phyloP scores from a whole-genome alignment of 2,797 vertebrate genomes.

The Coregonus suidteri region DNA sequence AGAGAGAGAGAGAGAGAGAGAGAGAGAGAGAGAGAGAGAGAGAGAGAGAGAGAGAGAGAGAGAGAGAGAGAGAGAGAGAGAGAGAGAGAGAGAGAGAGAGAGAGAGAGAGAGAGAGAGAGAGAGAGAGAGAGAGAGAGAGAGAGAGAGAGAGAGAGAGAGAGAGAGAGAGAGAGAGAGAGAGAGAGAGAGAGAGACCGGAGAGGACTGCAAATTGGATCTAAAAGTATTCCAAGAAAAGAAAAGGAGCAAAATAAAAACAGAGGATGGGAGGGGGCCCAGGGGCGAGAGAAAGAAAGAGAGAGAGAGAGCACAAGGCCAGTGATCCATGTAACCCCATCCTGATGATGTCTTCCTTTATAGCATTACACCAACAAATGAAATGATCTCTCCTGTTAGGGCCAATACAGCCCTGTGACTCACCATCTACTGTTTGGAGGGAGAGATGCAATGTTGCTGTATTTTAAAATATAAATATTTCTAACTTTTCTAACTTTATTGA shows the following conservation, averaged over 20 bases:
- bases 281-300: not conserved
- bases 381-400: slow-evolving; percentile 33
- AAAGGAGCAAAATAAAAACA: slow-evolving; percentile 24
- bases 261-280: slow-evolving; percentile 9
- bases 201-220: slow-evolving; percentile 67
- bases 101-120: too few relatives aligned
- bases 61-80: slow-evolving; percentile 51
- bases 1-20: slow-evolving; percentile 3
- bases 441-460: not conserved
- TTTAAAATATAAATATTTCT: not conserved
- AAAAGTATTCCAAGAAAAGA: slow-evolving; percentile 53
- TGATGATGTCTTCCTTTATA: slow-evolving; percentile 54
- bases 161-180: slow-evolving; percentile 46
- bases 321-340: slow-evolving; percentile 53
- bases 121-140: too few relatives aligned
- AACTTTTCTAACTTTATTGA: too few relatives aligned
- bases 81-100: not conserved
- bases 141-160: too few relatives aligned
- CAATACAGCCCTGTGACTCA: not conserved
- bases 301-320: slow-evolving; percentile 30
- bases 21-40: too few relatives aligned
- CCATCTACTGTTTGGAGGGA: not conserved
- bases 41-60: too few relatives aligned
- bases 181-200: slow-evolving; percentile 48
- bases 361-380: slow-evolving; percentile 60